Conservation (phyloP, 2,888 invertebrate genomes). For the Hydraecia micacea region DNA sequence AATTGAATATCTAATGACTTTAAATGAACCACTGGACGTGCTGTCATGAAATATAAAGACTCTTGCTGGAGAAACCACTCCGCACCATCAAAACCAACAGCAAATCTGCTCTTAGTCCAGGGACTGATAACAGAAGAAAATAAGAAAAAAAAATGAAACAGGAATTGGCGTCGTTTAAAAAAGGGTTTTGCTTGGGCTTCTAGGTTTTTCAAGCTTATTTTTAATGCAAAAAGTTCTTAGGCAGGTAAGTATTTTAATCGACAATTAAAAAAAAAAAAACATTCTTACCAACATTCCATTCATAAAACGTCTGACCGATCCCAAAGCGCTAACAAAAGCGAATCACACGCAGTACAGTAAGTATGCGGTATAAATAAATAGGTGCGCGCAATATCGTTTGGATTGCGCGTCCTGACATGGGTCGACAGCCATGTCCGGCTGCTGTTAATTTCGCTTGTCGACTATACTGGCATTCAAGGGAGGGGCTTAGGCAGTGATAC, state of each 20-base stretch:
- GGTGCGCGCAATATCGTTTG: constrained; percentile 71
- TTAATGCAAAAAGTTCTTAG: neutral
- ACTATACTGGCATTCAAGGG: constrained; percentile 63
- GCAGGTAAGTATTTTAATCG: neutral
- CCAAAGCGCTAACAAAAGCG: constrained; percentile 26
- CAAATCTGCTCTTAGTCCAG: too few species aligned
- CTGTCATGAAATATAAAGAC: too few species aligned
- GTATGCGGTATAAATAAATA: constrained; percentile 69
- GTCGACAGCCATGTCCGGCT: constrained; percentile 74
- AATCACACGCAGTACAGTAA: constrained; percentile 46
- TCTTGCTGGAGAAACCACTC: too few species aligned
- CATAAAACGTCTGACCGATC: neutral
- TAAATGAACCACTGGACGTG: too few species aligned
- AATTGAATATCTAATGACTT: neutral
- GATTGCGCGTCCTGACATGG: constrained; percentile 75
- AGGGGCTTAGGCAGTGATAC: constrained; percentile 58
- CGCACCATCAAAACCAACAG: too few species aligned
- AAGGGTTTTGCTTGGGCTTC: too few species aligned
- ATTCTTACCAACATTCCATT: constrained; percentile 13
- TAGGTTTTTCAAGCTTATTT: neutral
- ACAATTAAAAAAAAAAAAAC: neutral
- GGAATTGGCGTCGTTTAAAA: too few species aligned
- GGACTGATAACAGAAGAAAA: too few species aligned
- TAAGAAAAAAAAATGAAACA: too few species aligned
- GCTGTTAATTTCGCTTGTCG: constrained; percentile 80